Base-by-base conservation (phyloP, 2,797 vertebrate genomes). In the Spinibarbus caldwelli region DNA sequence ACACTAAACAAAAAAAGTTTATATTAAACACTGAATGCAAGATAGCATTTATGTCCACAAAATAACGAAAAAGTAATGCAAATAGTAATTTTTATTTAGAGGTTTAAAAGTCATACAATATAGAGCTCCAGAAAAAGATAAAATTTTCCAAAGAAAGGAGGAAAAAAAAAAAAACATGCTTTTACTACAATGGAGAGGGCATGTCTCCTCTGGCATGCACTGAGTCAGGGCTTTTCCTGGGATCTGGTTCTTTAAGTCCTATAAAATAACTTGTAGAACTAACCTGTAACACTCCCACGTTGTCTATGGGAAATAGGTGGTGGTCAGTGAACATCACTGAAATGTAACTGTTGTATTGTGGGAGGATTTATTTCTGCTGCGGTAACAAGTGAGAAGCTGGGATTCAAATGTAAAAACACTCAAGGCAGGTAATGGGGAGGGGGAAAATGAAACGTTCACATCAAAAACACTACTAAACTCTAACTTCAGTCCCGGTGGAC, bases 61-160 rank as follows among this genome's bases (percentile, higher is more conserved):
- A 75, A 62, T n/a, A 38, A 62, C 0, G 38, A 5, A 66, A 31
- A 59, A 90, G 90, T 94, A 95, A 93, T 96, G 95, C 96, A 96
- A 96, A 96, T 96, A 96, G 95, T 96, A 95, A 93, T 94, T 95
- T 96, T 96, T 96, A 96, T 96, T 96, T 94, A 94, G 95, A 95
- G 93, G 94, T 96, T 95, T 96, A 96, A 96, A 96, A 96, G 96
- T 96, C 94, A 95, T 96, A 96, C 95, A 96, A 96, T 96, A 96
- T 96, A 96, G 95, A 96, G 94, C 95, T 96, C 95, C 96, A 95
- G 95, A 96, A 96, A 96, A 96, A 95, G 96, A 95, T 95, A 96
- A 96, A 95, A 94, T 95, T 92, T 95, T 94, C 92, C 95, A 95
- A 95, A 93, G 93, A 95, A 95, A 88, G 90, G 93, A 93, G 80